A percentile compares a stretch with the other conserved stretches of the same genome.
Conservation (phyloP, 2,888 invertebrate genomes). For the Ptilodon capucinus region DNA sequence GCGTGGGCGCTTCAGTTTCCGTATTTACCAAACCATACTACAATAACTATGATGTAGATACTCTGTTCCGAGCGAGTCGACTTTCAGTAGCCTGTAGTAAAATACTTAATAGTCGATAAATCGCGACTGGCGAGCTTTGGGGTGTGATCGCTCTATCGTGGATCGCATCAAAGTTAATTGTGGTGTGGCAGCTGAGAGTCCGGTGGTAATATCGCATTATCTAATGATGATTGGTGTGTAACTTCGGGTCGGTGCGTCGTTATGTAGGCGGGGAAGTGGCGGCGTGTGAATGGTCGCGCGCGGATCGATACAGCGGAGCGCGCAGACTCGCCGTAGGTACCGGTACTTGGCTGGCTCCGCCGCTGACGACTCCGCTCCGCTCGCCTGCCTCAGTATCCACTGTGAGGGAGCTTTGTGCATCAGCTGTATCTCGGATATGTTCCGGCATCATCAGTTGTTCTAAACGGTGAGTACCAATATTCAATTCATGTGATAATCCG, state of each 20-base stretch:
- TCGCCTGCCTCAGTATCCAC: constrained; percentile 57
- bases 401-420: constrained; percentile 57
- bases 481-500: constrained; percentile 1
- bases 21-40: constrained; percentile 25
- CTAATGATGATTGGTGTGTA: constrained; percentile 75
- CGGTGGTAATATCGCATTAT: constrained; percentile 71
- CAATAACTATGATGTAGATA: constrained; percentile 10
- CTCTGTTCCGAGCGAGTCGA: constrained; percentile 3
- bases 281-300: constrained; percentile 70
- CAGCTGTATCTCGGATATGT: constrained; percentile 57
- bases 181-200: constrained; percentile 55
- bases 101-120: constrained; percentile 14
- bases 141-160: constrained; percentile 24
- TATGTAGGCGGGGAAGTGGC: constrained; percentile 73
- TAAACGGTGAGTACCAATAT: constrained; percentile 67
- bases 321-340: constrained; percentile 64
- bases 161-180: constrained; percentile 47
- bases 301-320: constrained; percentile 75
- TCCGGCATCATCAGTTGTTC: constrained; percentile 55
- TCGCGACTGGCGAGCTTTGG: constrained; percentile 10
- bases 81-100: constrained; percentile 1
- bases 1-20: constrained; percentile 54
- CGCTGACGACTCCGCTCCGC: constrained; percentile 47
- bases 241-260: constrained; percentile 58
- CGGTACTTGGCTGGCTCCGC: constrained; percentile 66